A percentile compares a stretch with the other conserved stretches of the same genome.
Conservation (phyloP, 1,140 invertebrate species). For the Heliconius himera region DNA sequence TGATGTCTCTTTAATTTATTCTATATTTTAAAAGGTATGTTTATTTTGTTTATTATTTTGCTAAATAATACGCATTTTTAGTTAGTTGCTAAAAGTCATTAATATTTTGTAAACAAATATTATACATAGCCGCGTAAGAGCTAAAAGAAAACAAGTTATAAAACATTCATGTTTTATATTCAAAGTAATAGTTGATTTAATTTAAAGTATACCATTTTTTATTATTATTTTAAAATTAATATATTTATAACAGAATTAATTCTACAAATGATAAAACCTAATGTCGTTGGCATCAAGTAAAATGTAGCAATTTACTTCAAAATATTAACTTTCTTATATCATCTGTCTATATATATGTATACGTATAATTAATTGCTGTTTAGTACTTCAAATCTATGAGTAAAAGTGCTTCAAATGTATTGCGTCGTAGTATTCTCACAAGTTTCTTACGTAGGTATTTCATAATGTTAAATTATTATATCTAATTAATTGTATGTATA, state of each 20-base stretch:
- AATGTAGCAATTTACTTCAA: not conserved
- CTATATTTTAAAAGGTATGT: not conserved
- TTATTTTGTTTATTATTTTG: not conserved
- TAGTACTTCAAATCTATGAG: not conserved
- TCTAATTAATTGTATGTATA: not conserved
- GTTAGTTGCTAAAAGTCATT: not conserved
- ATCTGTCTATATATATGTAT: not conserved
- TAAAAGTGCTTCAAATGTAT: not conserved
- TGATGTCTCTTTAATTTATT: conserved; percentile 7
- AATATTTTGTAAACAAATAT: not conserved
- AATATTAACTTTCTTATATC: not conserved
- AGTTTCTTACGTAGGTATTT: not conserved
- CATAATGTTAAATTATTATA: not conserved
- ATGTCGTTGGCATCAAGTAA: not conserved
- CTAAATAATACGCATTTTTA: not conserved
- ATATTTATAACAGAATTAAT: too few relatives aligned
- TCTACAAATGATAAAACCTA: too few relatives aligned
- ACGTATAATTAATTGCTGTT: not conserved
- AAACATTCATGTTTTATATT: too few relatives aligned
- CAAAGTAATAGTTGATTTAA: too few relatives aligned
- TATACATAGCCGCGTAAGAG: not conserved
- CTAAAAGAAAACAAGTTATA: not conserved
- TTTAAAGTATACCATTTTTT: too few relatives aligned
- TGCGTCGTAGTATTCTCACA: not conserved
- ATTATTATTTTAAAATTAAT: too few relatives aligned